Evolutionary conservation across 2,888 invertebrate species (phyloP).

Genomic region (Agrochola circellaris): DNA sequence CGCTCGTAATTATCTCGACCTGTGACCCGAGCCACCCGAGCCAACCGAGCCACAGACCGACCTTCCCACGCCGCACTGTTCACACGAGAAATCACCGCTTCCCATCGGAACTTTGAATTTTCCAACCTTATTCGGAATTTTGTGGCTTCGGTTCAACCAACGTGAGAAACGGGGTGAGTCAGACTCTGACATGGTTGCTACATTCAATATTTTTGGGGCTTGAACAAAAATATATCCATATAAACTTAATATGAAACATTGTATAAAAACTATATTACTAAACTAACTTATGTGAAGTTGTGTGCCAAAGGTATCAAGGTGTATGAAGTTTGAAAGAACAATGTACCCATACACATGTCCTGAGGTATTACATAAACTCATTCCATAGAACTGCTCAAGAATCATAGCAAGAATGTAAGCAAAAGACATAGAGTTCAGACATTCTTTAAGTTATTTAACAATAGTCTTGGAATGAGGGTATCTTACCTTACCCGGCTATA

Average conservation of each 20-base stretch:
- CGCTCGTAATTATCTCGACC: constrained; percentile 86
- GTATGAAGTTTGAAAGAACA: too few species aligned
- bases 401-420: constrained; percentile 1
- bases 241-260: background rate
- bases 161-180: constrained; percentile 52
- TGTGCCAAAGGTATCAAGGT: background rate
- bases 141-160: constrained; percentile 47
- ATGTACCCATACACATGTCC: too few species aligned
- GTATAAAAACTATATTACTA: background rate
- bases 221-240: background rate
- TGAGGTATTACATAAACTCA: background rate
- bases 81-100: constrained; percentile 87
- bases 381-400: background rate
- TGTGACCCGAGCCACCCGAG: constrained; percentile 79
- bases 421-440: background rate
- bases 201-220: constrained; percentile 3
- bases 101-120: constrained; percentile 82
- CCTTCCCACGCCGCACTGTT: constrained; percentile 84
- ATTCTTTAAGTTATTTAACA: background rate
- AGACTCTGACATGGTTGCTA: constrained; percentile 13
- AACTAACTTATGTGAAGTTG: background rate
- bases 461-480: constrained; percentile 15
- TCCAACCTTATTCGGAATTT: constrained; percentile 62
- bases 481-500: background rate
- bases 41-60: constrained; percentile 65